Evolutionary conservation across 2,797 vertebrate genomes (phyloP).

Genomic region (Parambassis ranga): DNA sequence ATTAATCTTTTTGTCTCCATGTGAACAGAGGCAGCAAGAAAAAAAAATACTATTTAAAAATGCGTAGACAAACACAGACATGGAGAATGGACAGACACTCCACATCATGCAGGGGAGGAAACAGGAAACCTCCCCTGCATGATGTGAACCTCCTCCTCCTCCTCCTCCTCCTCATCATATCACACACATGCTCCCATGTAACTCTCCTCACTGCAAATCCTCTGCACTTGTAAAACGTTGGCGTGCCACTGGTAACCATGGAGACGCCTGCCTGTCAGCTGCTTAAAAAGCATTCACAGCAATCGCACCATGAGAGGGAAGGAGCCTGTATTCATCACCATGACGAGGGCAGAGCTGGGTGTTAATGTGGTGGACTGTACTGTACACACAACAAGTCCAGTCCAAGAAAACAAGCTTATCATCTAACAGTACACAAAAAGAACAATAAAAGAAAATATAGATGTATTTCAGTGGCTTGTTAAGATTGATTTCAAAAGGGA

Average conservation of each 20-base stretch:
- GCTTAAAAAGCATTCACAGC: slow-evolving; percentile 47
- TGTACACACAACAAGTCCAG: neutral
- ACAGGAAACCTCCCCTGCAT: slow-evolving; percentile 63
- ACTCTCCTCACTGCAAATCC: slow-evolving; percentile 31
- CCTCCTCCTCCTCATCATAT: slow-evolving; percentile 11
- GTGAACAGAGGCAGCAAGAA: neutral
- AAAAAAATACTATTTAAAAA: neutral
- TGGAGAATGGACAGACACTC: slow-evolving; percentile 10
- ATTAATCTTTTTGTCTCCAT: neutral
- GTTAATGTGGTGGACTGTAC: slow-evolving; percentile 1
- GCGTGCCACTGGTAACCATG: slow-evolving; percentile 58
- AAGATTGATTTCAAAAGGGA: too few species aligned
- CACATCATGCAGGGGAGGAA: slow-evolving; percentile 36
- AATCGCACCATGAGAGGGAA: slow-evolving; percentile 18
- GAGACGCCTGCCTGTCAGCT: slow-evolving; percentile 34
- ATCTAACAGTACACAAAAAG: neutral
- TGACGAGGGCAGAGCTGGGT: neutral
- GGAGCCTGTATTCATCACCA: slow-evolving; percentile 38
- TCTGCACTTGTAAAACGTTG: slow-evolving; percentile 44
- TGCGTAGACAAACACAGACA: neutral
- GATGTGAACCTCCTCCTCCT: slow-evolving; percentile 44
- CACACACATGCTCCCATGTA: slow-evolving; percentile 44
- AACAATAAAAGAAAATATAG: neutral
- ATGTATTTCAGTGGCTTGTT: too few species aligned
- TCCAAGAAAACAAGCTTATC: neutral